A percentile compares a stretch with the other conserved stretches of the same genome.
These are phyloP conservation scores for Pao palembangensis DNA, from an alignment of 2,113 vertebrate species.

Conservation along the genomic window DNA sequence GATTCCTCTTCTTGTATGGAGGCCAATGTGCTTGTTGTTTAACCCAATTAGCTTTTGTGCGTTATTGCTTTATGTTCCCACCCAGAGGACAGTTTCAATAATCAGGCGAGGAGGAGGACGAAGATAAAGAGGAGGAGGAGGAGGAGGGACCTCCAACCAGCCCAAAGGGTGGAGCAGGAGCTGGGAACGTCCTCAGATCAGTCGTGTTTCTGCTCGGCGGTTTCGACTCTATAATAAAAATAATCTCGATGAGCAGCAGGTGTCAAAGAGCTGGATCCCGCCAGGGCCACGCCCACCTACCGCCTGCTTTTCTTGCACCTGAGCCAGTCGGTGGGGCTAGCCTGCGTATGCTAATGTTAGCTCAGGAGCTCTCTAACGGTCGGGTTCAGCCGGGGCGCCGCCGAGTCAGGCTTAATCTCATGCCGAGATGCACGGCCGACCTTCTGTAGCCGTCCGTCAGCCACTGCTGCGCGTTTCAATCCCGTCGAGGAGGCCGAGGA, in stretches of 20 bases:
- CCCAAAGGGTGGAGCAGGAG: conserved; percentile 9
- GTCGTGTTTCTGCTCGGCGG: no score
- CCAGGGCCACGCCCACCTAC: no score
- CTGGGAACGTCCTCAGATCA: background rate
- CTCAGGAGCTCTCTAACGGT: background rate
- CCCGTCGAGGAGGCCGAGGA: conserved; percentile 25
- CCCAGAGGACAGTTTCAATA: conserved; percentile 72
- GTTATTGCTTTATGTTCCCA: conserved; percentile 71
- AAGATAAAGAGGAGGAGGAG: background rate
- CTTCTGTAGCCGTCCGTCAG: conserved; percentile 15
- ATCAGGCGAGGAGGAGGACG: conserved; percentile 37
- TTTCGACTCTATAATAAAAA: no score
- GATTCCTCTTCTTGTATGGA: conserved; percentile 63
- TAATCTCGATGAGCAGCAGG: no score
- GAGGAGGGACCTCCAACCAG: background rate
- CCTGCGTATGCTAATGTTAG: background rate
- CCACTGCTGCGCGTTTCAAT: conserved; percentile 52
- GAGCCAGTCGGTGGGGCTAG: no score
- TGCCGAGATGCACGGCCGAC: conserved; percentile 15
- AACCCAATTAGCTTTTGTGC: conserved; percentile 69
- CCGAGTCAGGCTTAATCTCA: conserved; percentile 59
- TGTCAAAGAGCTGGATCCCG: no score
- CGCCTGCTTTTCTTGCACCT: no score
- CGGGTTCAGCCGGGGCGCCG: conserved; percentile 33
- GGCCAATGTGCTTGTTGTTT: conserved; percentile 69